Evolutionary conservation across 2,797 vertebrate genomes (phyloP), one percentile per base, ranked within the genome.

Genomic region (Anguilla obscura): DNA sequence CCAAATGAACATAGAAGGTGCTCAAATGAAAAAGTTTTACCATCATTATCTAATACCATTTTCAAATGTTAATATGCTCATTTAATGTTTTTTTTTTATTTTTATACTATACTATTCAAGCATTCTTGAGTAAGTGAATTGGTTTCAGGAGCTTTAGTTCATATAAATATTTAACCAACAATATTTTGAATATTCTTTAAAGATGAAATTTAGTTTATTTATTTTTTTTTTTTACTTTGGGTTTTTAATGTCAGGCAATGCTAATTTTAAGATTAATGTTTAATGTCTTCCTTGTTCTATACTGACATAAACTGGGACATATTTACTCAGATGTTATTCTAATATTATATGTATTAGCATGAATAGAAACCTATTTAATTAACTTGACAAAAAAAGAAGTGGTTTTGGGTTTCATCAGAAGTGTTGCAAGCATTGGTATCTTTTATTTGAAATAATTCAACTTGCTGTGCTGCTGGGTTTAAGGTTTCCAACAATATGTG

Each of bases 11-110:
- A 76, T 36, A 33, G 27, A 36, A 76, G 71, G 12, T 12, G 14
- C 33, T 76, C 71, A 76, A 76, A 76, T 76, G 30, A 36, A 71
- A 71, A 76, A 16, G n/a, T 33, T 76, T 76, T 36, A 76, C 27
- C 10, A 16, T 36, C 33, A 76, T 74, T 74, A 33, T 1, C 69
- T 76, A 14, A 76, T 33, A 10, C 10, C 33, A 76, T 76, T 76
- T 69, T 27, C 63, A 69, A 69, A 69, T 58, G 56, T 69, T 69
- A 69, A 69, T 7, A 66, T 66, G 63, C 63, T 66, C 12, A 66
- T 52, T 8, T 66, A 4, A 66, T 66, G n/a, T 7, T n/a, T 66
- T 7, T 7, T n/a, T 9, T n/a, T 6, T 66, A 33, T 33, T 33
- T 33, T 33, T 33, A 33, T 33, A 33, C 7, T n/a, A n/a, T n/a